phyloP scores from a whole-genome alignment of 2,888 invertebrate genomes.

The Noctua pronuba region DNA sequence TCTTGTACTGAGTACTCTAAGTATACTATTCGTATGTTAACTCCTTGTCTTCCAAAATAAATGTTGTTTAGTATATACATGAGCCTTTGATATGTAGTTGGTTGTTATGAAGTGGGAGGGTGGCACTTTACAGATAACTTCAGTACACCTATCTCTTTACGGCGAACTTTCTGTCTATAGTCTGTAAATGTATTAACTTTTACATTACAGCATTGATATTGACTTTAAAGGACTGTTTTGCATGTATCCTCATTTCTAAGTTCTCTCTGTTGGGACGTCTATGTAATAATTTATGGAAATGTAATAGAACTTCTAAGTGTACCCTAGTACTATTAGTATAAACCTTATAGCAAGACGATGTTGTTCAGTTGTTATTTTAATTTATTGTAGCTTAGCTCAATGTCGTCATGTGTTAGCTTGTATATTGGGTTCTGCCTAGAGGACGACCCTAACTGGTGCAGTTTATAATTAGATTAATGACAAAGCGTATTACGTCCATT shows the following conservation, averaged over 20 bases:
- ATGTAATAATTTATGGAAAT: conserved; percentile 58
- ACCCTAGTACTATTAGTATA: conserved; percentile 69
- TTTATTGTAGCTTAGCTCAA: conserved; percentile 82
- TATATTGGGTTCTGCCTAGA: conserved; percentile 69
- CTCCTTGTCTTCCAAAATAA: conserved; percentile 89
- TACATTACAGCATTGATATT: conserved; percentile 53
- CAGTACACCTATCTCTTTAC: conserved; percentile 70
- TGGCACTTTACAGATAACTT: conserved; percentile 73
- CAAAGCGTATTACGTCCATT: conserved; percentile 86
- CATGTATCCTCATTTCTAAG: conserved; percentile 78
- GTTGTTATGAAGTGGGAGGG: conserved; percentile 75
- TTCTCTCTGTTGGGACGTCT: conserved; percentile 66
- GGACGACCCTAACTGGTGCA: conserved; percentile 64
- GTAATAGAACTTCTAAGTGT: conserved; percentile 70
- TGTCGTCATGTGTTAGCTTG: conserved; percentile 86
- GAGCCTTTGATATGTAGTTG: conserved; percentile 78
- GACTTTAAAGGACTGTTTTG: conserved; percentile 72
- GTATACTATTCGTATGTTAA: conserved; percentile 78
- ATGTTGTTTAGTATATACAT: conserved; percentile 85
- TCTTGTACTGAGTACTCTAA: conserved; percentile 74
- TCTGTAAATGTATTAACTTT: conserved; percentile 59
- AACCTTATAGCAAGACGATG: conserved; percentile 65
- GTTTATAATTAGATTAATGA: conserved; percentile 75
- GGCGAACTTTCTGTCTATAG: conserved; percentile 65
- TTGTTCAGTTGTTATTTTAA: conserved; percentile 71